Conservation (phyloP, 2,113 vertebrate species). For the Pseudopipra pipra region DNA sequence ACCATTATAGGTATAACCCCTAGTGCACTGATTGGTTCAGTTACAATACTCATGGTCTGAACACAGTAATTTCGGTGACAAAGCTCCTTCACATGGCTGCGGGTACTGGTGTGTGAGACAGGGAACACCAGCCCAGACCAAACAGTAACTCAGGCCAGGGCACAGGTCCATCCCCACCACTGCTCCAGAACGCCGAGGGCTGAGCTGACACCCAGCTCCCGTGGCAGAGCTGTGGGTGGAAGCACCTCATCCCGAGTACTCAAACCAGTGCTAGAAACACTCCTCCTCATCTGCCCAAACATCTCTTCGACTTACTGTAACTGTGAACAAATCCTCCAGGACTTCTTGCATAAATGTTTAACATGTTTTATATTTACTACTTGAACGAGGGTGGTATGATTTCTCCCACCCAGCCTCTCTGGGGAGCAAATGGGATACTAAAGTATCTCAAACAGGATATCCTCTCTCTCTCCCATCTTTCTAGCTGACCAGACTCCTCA, state of each 20-base stretch:
- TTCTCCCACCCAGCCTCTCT: background rate
- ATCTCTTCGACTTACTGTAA: background rate
- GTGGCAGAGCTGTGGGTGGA: background rate
- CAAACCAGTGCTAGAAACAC: background rate
- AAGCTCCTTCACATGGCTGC: background rate
- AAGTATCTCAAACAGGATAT: background rate
- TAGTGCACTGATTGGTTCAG: background rate
- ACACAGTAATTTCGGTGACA: background rate
- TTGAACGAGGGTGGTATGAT: background rate
- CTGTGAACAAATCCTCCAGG: background rate
- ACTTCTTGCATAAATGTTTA: background rate
- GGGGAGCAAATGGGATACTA: background rate
- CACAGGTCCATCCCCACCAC: background rate
- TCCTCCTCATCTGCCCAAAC: background rate
- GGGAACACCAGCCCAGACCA: accelerated
- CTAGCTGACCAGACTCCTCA: background rate
- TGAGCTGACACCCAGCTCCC: accelerated
- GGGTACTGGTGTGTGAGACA: background rate
- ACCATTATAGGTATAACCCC: background rate
- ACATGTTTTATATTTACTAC: background rate
- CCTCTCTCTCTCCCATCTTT: background rate
- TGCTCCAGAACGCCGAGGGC: background rate
- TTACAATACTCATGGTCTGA: background rate
- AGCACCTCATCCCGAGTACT: background rate
- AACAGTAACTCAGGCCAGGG: background rate